phyloP scores from a whole-genome alignment of 1,140 invertebrate genomes.

The Rhagoletis pomonella region DNA sequence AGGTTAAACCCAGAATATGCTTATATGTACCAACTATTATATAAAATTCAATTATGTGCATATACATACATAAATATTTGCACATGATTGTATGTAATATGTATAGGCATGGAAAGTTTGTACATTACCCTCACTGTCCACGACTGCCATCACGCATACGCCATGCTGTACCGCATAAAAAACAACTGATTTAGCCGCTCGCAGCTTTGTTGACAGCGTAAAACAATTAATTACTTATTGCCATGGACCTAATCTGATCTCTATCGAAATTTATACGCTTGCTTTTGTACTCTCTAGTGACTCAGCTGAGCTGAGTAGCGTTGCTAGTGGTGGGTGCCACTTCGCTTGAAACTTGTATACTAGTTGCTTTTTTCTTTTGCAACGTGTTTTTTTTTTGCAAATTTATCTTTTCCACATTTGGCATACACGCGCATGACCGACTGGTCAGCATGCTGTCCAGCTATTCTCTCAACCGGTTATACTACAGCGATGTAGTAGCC shows the following conservation, averaged over 20 bases:
- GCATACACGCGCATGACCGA: background rate
- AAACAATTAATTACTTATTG: conserved; percentile 37
- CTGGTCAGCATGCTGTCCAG: conserved; percentile 38
- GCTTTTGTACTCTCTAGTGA: background rate
- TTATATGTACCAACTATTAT: background rate
- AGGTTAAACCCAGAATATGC: background rate
- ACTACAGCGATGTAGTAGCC: background rate
- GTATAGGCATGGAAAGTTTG: too few species aligned
- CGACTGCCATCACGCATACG: background rate
- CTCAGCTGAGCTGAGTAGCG: background rate
- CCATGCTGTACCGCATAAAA: background rate
- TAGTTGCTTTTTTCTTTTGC: too few species aligned
- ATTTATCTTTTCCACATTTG: conserved; percentile 25
- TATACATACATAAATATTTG: background rate
- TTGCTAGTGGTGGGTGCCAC: background rate
- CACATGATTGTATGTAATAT: too few species aligned
- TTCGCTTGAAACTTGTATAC: background rate
- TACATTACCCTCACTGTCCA: background rate
- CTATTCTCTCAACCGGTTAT: conserved; percentile 32
- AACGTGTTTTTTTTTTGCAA: background rate
- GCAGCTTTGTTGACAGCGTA: background rate
- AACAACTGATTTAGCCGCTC: background rate
- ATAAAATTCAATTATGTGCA: background rate
- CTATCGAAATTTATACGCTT: background rate
- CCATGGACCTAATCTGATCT: background rate